Evolutionary conservation across 2,888 invertebrate genomes (phyloP).

Genomic region (Loripinus fragilis): DNA sequence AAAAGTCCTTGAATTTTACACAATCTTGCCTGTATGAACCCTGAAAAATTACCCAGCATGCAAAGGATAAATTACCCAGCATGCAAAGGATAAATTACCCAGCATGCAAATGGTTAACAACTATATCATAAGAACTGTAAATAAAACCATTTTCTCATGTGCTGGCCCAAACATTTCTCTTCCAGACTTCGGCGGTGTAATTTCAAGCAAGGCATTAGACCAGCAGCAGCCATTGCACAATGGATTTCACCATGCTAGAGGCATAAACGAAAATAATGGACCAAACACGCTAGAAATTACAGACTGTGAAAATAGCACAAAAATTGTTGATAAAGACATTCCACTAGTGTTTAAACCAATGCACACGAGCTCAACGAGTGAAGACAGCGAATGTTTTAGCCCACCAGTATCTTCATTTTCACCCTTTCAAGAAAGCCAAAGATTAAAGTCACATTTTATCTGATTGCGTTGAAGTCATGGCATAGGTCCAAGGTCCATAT

Average conservation of each 20-base stretch:
- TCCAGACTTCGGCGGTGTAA: neutral
- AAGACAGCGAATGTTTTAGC: neutral
- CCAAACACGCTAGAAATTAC: neutral
- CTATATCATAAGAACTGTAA: too few species aligned
- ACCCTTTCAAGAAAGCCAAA: constrained; percentile 42
- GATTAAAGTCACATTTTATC: constrained; percentile 59
- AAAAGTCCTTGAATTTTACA: too few species aligned
- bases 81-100: too few species aligned
- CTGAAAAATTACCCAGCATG: too few species aligned
- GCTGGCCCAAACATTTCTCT: too few species aligned
- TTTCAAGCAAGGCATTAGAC: neutral
- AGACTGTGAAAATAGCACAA: neutral
- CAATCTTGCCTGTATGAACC: too few species aligned
- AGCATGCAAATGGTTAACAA: too few species aligned
- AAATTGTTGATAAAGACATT: neutral
- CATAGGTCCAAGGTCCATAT: too few species aligned
- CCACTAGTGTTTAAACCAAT: neutral
- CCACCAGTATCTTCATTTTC: constrained; percentile 21
- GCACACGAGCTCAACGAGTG: neutral
- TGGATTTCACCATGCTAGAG: neutral
- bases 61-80: too few species aligned
- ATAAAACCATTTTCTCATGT: too few species aligned
- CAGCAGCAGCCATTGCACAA: neutral
- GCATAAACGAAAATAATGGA: neutral
- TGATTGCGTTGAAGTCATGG: too few species aligned